A percentile compares a stretch with the other conserved stretches of the same genome.
phyloP scores from a whole-genome alignment of 2,797 vertebrate genomes.

The Xenops minutus region DNA sequence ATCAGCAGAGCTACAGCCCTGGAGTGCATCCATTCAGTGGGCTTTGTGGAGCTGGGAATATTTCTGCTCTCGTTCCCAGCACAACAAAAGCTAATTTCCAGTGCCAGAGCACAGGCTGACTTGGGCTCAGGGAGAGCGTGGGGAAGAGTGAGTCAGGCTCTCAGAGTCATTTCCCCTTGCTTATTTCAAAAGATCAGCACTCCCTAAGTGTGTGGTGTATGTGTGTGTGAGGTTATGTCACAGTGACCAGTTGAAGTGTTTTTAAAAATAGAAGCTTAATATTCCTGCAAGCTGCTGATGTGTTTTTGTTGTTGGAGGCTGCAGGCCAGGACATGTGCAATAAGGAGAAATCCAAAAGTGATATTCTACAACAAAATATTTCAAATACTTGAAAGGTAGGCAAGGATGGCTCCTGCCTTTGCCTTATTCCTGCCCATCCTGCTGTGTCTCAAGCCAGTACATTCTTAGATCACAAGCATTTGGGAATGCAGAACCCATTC shows the following conservation, averaged over 20 bases:
- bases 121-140: neutral
- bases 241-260: neutral
- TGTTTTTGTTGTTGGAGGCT: neutral
- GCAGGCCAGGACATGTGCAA: neutral
- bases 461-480: neutral
- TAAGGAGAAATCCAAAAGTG: neutral
- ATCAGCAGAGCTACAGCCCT: neutral
- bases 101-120: neutral
- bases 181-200: neutral
- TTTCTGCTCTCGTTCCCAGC: neutral
- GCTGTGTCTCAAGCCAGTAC: neutral
- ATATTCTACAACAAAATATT: neutral
- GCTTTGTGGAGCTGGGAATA: neutral
- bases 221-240: neutral
- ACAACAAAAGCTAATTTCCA: neutral
- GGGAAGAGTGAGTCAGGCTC: conserved; percentile 1
- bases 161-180: neutral
- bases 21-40: neutral
- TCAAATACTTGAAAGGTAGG: neutral
- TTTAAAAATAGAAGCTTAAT: neutral
- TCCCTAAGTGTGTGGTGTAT: neutral
- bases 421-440: neutral
- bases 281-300: neutral
- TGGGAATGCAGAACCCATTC: neutral
- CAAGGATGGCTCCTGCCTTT: neutral